Evolutionary conservation across 2,113 vertebrate genomes (phyloP), one percentile per base, ranked within the genome.

Genomic region (Vombatus ursinus): DNA sequence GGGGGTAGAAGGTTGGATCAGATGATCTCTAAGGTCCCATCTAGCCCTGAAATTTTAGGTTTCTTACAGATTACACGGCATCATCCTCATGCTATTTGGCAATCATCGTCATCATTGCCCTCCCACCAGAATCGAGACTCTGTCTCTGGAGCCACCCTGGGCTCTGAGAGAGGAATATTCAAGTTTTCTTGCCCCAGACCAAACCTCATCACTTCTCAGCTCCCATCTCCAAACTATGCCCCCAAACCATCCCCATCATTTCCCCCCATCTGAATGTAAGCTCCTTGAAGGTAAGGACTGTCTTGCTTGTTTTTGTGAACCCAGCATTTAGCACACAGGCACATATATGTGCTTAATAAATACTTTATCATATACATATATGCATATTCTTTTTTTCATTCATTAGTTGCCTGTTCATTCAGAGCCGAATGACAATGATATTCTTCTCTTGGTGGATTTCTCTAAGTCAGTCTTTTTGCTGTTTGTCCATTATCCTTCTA

Each of bases 391-490:
- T 44, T 23, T 37, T 44, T n/a, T 77, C 61, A 6, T 77, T 84
- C 68, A 84, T 84, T 84, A 23, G 14, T 19, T 44, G 2, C 19
- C 16, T 94, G 91, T 89, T 50, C 50, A 89, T 93, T 95, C 50
- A 68, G 54, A 61, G 37, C 14, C 57, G 28, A 92, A 52, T 89
- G 90, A 48, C 92, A 68, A 48, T 94, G n/a, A 61, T 93, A 93
- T 89, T 95, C 89, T 57, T 23, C 31, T 92, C 95, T 93, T 84
- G n/a, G 37, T 68, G 6, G 68, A 57, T 92, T 97, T 96, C 96
- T 91, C 92, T 77, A 95, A 91, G 91, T 50, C 25, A 95, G 25
- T 53, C 91, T 95, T 84, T 84, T 84, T 92, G 44, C 50, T 90
- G 37, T 51, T 91, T 37, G 92, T 19, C 4, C 92, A 26, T 90